Conservation (phyloP, 1,140 invertebrate species). For the Platyura marginata region DNA sequence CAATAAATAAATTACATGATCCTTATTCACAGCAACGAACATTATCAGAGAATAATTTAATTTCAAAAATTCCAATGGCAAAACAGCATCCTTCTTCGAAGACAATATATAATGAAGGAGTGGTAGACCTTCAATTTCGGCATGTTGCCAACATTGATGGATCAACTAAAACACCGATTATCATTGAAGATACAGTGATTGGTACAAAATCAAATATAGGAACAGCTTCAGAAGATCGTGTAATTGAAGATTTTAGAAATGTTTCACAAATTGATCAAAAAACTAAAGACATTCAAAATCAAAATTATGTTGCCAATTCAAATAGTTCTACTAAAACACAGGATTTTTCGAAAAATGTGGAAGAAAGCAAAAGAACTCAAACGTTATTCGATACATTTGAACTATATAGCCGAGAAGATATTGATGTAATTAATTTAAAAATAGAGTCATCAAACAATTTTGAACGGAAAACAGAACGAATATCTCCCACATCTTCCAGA, state of each 20-base stretch:
- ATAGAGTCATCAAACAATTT: background rate
- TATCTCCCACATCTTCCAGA: constrained; percentile 1
- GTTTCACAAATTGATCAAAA: too few relatives aligned
- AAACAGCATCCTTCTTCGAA: too few relatives aligned
- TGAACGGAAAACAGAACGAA: background rate
- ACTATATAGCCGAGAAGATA: background rate
- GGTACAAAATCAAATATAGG: too few relatives aligned
- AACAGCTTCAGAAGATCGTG: too few relatives aligned
- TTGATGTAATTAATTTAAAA: background rate
- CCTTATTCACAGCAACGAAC: background rate
- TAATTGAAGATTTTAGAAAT: too few relatives aligned
- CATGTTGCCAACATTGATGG: background rate
- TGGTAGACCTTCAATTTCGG: background rate
- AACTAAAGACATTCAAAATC: too few relatives aligned
- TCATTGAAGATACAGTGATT: too few relatives aligned
- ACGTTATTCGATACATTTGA: background rate
- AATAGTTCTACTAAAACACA: too few relatives aligned
- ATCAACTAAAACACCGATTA: background rate
- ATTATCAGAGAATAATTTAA: background rate
- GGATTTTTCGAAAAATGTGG: too few relatives aligned
- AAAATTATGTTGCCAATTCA: too few relatives aligned
- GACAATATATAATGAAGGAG: too few relatives aligned
- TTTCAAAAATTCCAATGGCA: background rate
- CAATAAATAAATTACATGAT: background rate
- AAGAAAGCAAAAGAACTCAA: background rate